Evolutionary conservation across 1,140 invertebrate genomes (phyloP), one percentile per base, ranked within the genome.

Genomic region (Drosophila punjabiensis): DNA sequence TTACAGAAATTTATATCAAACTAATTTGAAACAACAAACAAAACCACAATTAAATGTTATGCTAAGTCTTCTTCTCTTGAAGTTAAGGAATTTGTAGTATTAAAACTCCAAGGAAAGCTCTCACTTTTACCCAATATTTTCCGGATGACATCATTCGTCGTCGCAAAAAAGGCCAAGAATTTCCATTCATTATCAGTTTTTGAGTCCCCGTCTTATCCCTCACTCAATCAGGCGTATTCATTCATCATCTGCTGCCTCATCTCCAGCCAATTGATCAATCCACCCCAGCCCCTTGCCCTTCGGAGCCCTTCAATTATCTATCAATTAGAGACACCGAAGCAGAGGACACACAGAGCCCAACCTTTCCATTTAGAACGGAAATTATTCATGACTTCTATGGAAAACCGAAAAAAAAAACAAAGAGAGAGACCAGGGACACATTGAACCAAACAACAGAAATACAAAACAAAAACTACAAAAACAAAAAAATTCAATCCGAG

Each of bases 361-460:
- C 58, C 71, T 62, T 47, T 62, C 69, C 71, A 75, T 62, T 74
- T 62, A 20, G 64, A 90, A 79, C 81, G 75, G 78, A 90, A 89
- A 89, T 90, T 89, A 90, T 82, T 89, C 85, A 89, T 89, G 79
- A 77, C 52, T 90, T 85, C 85, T 67, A 88, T 68, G 85, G 70
- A 85, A 89, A 82, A 79, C 45, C 28, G 62, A 65, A 77, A 64
- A 65, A 58, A 66, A 37, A 80, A 60, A 24, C 24, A 24, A 24
- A 24, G 24, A 24, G 24, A 69, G 63, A 70, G 58, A 20, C 37
- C 48, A 66, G 53, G 47, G 61, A 24, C 53, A 55, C 53, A 55
- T 55, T 55, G 53, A 55, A 10, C 32, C 53, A 20, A 37, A 37
- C 33, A 56, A 37, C 53, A 56, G 53, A 16, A 53, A 53, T 18